Evolutionary conservation across 2,113 vertebrate species (phyloP).

Genomic region (Scortum barcoo): DNA sequence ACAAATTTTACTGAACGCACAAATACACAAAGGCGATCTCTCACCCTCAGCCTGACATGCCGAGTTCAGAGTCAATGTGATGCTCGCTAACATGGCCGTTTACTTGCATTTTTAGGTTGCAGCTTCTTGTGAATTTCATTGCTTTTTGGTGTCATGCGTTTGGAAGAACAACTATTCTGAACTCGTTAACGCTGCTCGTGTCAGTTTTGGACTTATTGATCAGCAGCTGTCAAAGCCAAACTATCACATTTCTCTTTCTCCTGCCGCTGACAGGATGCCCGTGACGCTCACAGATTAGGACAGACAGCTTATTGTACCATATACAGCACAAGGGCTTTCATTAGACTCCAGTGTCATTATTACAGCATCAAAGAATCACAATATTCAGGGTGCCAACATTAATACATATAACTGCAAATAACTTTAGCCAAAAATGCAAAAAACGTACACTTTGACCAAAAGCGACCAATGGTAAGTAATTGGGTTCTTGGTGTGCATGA

Average conservation of each 20-base stretch:
- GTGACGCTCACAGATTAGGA: neutral
- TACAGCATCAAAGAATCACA: neutral
- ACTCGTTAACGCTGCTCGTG: neutral
- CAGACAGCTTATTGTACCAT: neutral
- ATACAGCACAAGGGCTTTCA: neutral
- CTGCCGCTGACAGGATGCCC: neutral
- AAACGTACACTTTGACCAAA: neutral
- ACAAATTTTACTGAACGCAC: neutral
- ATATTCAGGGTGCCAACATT: neutral
- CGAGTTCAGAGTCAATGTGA: neutral
- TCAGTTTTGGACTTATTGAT: neutral
- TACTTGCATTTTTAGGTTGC: neutral
- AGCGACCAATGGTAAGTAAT: no score
- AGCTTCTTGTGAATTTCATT: neutral
- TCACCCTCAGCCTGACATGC: neutral
- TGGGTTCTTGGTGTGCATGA: no score
- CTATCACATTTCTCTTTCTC: neutral
- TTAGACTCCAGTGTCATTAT: neutral
- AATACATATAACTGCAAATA: neutral
- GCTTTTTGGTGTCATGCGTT: neutral
- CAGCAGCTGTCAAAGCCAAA: neutral
- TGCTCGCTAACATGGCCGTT: neutral
- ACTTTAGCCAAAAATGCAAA: neutral
- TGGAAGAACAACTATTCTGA: no score
- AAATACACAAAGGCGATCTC: neutral